Conservation (phyloP, 2,113 vertebrate genomes). For the Charina bottae region DNA sequence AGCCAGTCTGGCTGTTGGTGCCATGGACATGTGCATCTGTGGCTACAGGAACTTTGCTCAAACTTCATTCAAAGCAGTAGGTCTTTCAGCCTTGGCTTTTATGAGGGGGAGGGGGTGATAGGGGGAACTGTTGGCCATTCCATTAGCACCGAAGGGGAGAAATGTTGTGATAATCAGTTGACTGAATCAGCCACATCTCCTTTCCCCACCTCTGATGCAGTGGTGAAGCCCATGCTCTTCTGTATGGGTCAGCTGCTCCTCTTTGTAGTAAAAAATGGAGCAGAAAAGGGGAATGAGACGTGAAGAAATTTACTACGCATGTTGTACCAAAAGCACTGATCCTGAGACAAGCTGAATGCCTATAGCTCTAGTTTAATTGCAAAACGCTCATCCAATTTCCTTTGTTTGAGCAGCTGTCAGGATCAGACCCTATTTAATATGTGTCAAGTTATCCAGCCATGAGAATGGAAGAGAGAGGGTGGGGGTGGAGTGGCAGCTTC, state of each 20-base stretch:
- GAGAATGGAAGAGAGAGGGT: background rate
- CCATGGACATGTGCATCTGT: background rate
- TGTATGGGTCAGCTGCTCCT: constrained; percentile 54
- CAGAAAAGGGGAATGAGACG: constrained; percentile 45
- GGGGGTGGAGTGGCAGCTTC: constrained; percentile 14
- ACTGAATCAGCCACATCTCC: constrained; percentile 46
- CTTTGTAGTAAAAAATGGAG: background rate
- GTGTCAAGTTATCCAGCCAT: background rate
- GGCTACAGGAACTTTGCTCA: constrained; percentile 48
- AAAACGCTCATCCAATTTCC: background rate
- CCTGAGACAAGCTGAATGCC: constrained; percentile 27
- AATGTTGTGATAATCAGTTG: constrained; percentile 42
- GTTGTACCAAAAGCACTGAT: constrained; percentile 25
- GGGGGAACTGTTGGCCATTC: constrained; percentile 49
- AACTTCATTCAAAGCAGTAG: constrained; percentile 48
- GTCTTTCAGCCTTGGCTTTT: constrained; percentile 55
- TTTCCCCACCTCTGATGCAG: background rate
- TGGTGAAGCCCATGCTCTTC: constrained; percentile 56
- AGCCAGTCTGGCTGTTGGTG: constrained; percentile 3
- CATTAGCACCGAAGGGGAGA: constrained; percentile 58
- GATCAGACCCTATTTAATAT: constrained; percentile 37
- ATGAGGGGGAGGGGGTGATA: constrained; percentile 23
- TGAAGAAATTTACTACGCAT: constrained; percentile 52
- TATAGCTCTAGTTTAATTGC: constrained; percentile 27
- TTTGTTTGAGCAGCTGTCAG: constrained; percentile 39